These are phyloP conservation scores for Spodoptera littoralis DNA, from an alignment of 2,888 invertebrate genomes.

Conservation along the genomic window DNA sequence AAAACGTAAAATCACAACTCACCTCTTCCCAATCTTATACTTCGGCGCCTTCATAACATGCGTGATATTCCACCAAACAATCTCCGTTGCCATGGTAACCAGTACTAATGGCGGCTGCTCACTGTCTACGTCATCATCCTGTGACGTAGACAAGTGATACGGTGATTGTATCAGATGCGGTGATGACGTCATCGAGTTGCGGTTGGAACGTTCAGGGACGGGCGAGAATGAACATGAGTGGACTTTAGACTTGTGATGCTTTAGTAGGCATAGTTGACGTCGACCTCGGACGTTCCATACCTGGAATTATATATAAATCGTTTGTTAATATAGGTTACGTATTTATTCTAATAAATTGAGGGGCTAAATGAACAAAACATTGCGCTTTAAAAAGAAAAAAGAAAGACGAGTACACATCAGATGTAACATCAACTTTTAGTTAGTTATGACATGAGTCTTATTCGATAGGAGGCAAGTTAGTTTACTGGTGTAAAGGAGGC, in stretches of 20 bases:
- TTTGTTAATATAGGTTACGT: no score
- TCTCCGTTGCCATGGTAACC: conserved; percentile 88
- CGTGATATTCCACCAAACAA: conserved; percentile 89
- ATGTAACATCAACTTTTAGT: no score
- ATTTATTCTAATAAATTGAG: no score
- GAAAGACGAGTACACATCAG: no score
- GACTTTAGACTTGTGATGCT: conserved; percentile 87
- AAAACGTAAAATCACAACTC: conserved; percentile 16
- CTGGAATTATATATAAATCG: conserved; percentile 60
- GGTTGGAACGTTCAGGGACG: conserved; percentile 74
- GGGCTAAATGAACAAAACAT: no score
- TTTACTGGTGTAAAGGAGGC: no score
- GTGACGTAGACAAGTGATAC: conserved; percentile 26
- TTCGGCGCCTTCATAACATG: conserved; percentile 70
- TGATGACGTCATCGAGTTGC: conserved; percentile 56
- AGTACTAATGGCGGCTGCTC: conserved; percentile 83
- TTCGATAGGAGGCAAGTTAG: no score
- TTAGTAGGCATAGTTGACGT: conserved; percentile 76
- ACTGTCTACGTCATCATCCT: conserved; percentile 55
- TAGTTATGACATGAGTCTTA: no score
- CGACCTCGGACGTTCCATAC: conserved; percentile 84
- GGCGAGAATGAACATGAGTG: conserved; percentile 87
- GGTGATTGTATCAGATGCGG: conserved; percentile 46
- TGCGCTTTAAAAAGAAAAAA: no score
- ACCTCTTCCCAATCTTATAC: conserved; percentile 69